phyloP scores from a whole-genome alignment of 1,140 invertebrate genomes.

The Drosophila orosa region DNA sequence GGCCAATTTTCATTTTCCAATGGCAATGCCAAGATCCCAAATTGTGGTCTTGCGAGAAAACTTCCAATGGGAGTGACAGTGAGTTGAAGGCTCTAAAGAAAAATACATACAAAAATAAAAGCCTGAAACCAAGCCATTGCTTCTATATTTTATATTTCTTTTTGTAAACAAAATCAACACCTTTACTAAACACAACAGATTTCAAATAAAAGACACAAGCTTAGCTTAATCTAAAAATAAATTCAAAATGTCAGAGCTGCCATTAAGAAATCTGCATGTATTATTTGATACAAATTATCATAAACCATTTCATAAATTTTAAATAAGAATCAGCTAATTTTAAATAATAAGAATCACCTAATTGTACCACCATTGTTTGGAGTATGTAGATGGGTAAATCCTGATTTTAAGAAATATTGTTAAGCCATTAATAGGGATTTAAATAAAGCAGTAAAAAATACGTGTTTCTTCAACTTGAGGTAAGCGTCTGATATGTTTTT shows the following conservation, averaged over 20 bases:
- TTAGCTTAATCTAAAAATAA: slow-evolving; percentile 4
- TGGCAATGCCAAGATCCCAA: slow-evolving; percentile 38
- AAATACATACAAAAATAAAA: neutral
- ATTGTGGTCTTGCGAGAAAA: slow-evolving; percentile 8
- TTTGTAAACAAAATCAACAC: neutral
- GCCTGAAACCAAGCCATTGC: neutral
- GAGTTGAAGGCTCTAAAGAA: neutral
- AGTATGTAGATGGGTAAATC: slow-evolving; percentile 6
- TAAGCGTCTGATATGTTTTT: neutral
- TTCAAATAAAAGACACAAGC: neutral
- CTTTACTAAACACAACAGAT: neutral
- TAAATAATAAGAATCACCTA: neutral
- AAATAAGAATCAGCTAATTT: neutral
- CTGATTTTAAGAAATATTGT: neutral
- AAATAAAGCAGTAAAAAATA: neutral
- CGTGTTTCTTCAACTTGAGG: neutral
- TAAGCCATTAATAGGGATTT: neutral
- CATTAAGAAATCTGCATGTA: neutral
- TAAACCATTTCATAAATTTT: slow-evolving; percentile 8
- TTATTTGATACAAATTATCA: slow-evolving; percentile 17
- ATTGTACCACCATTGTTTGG: slow-evolving; percentile 10
- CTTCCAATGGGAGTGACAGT: slow-evolving; percentile 13
- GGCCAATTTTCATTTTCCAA: slow-evolving; percentile 64
- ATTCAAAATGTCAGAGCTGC: slow-evolving; percentile 16
- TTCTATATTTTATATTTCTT: neutral